phyloP scores from a whole-genome alignment of 2,113 vertebrate genomes.

The Sebastes fasciatus region DNA sequence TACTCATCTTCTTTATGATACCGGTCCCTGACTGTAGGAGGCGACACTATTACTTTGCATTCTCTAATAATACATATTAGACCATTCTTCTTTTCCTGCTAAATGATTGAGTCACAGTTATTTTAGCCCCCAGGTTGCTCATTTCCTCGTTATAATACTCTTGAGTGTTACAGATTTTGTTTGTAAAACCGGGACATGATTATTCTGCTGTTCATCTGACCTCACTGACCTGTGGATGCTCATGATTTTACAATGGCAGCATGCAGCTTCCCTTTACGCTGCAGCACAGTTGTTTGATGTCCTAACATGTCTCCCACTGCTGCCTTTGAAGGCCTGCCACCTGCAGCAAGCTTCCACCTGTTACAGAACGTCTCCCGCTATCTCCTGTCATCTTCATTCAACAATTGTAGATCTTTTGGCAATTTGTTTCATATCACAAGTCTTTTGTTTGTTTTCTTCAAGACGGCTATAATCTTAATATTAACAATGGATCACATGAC shows the following conservation, averaged over 20 bases:
- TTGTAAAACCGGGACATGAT: neutral
- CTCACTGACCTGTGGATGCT: conserved; percentile 4
- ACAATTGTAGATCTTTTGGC: neutral
- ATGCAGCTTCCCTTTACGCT: conserved; percentile 24
- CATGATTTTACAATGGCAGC: conserved; percentile 16
- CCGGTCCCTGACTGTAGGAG: conserved; percentile 35
- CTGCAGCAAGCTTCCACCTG: conserved; percentile 67
- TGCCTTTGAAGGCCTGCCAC: conserved; percentile 56
- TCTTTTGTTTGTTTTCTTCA: conserved; percentile 3
- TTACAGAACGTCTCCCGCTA: conserved; percentile 19
- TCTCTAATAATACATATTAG: neutral
- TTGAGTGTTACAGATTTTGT: neutral
- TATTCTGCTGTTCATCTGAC: neutral
- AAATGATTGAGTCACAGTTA: neutral
- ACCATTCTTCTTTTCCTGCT: neutral
- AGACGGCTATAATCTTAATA: too few species aligned
- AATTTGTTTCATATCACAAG: neutral
- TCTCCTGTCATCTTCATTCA: conserved; percentile 12
- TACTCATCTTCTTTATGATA: neutral
- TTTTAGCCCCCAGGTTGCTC: conserved; percentile 5
- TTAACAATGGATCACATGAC: too few species aligned
- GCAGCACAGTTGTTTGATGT: conserved; percentile 39
- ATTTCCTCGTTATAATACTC: neutral
- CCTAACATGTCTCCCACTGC: conserved; percentile 34
- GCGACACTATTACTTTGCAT: conserved; percentile 19